A percentile compares a stretch with the other conserved stretches of the same genome.
Evolutionary conservation across 1,140 invertebrate species (phyloP).

Genomic region (Pseudomyrmex sp.): DNA sequence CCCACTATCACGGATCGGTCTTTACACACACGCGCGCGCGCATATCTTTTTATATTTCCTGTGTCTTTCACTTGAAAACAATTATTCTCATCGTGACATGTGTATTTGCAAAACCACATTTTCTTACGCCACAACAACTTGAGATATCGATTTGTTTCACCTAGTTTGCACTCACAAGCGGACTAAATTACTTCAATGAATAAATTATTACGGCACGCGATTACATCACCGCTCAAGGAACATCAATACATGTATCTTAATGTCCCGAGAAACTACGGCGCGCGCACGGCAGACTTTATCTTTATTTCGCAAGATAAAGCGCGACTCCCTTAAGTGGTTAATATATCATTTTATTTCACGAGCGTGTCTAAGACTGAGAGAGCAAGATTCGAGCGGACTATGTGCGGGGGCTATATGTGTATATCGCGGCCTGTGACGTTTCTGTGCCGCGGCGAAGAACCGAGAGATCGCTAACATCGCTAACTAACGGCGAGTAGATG

Average conservation of each 20-base stretch:
- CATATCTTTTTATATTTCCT: too few relatives aligned
- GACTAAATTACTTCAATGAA: too few relatives aligned
- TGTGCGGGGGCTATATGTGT: neutral
- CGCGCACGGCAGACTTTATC: too few relatives aligned
- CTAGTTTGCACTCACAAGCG: too few relatives aligned
- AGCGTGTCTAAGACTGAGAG: neutral
- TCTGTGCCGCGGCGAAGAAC: constrained; percentile 49
- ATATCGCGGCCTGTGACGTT: constrained; percentile 53
- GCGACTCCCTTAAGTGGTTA: neutral
- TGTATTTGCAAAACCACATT: too few relatives aligned
- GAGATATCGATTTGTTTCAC: too few relatives aligned
- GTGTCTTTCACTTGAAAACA: too few relatives aligned
- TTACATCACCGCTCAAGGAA: too few relatives aligned
- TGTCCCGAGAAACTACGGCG: constrained; percentile 5
- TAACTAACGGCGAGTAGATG: constrained; percentile 66
- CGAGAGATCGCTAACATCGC: constrained; percentile 52
- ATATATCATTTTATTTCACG: constrained; percentile 21
- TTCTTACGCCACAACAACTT: too few relatives aligned
- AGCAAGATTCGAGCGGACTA: constrained; percentile 12
- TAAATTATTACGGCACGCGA: too few relatives aligned
- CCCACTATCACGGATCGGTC: constrained; percentile 38
- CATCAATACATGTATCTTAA: neutral
- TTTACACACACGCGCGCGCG: constrained; percentile 11
- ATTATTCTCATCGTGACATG: too few relatives aligned
- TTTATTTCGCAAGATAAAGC: neutral